Evolutionary conservation across 2,113 vertebrate species (phyloP).

Genomic region (Oreochromis tanganicae): DNA sequence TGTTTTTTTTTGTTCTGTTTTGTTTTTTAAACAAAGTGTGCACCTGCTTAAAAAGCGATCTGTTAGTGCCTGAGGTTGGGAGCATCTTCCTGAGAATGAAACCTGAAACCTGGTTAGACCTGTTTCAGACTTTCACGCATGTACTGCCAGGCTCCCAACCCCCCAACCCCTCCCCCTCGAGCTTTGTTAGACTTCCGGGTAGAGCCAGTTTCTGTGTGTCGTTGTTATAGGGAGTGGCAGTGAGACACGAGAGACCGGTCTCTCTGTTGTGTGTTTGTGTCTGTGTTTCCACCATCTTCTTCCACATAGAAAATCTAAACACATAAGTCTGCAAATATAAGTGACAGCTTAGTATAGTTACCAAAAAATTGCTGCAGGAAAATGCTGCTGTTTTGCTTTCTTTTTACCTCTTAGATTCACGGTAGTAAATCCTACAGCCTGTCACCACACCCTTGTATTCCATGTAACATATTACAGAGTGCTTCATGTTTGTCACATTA

Average conservation of each 20-base stretch:
- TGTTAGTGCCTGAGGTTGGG: slow-evolving; percentile 10
- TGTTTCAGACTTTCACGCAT: slow-evolving; percentile 47
- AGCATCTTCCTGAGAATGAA: slow-evolving; percentile 33
- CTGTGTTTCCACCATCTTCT: neutral
- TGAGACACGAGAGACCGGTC: neutral
- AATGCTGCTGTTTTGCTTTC: neutral
- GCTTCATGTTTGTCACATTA: neutral
- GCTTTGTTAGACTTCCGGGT: slow-evolving; percentile 27
- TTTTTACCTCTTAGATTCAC: neutral
- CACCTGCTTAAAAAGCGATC: slow-evolving; percentile 24
- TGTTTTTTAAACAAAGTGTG: neutral
- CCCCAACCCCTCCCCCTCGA: neutral
- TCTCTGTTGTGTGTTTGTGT: neutral
- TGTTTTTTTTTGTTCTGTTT: rapidly evolving
- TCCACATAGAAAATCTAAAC: neutral
- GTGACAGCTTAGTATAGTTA: neutral
- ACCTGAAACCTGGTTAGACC: slow-evolving; percentile 68
- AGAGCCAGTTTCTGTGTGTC: slow-evolving; percentile 55
- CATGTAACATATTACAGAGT: neutral
- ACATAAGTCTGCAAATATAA: neutral
- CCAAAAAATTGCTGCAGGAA: neutral
- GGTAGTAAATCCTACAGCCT: neutral
- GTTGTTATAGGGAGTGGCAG: slow-evolving; percentile 34
- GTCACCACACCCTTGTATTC: neutral
- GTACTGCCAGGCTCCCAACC: neutral